Evolutionary conservation across 2,113 vertebrate genomes (phyloP), one percentile per base, ranked within the genome.

Genomic region (Solea senegalensis): DNA sequence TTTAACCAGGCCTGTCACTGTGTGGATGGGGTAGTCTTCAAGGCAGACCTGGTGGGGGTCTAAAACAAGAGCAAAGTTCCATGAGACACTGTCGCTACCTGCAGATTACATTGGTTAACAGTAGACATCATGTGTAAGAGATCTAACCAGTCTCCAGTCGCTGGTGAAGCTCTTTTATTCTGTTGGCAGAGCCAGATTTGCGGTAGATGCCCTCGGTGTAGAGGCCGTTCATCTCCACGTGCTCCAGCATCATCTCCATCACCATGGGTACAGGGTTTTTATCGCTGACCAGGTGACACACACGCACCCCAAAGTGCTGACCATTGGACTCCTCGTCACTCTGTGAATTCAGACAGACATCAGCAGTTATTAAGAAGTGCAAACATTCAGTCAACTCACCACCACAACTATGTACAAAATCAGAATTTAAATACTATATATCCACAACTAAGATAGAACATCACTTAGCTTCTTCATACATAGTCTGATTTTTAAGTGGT

Each of bases 151-250:
- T 88, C 78, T 99, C 96, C 56, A 99, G 86, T 0, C 93, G 84
- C 89, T 96, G 95, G 55, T 96, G 95, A 41, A 99, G 93, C 80
- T 97, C 97, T 81, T 96, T 95, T 44, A 97, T 98, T 5, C 96
- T 95, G 78, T 99, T 98, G 71, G 97, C 96, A 0, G 98, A 95
- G 0, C 98, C 98, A 0, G 97, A 99, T 72, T 99, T 99, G 81
- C 98, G 95, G 83, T 99, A 99, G 80, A 99, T 97, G 77, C 98
- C 98, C 72, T 99, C 98, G 0, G 96, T 97, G 89, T 99, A 99
- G 21, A 99, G 94, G 57, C 98, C 98, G 0, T 97, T 93, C 94
- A 99, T 97, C 93, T 99, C 98, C 78, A 99, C 96, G 0, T 98
- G 95, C 81, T 99, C 98, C 68, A 99, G 92, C 89, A 99, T 83